Evolutionary conservation across 2,888 invertebrate species (phyloP).

Genomic region (Parnassius orleans): DNA sequence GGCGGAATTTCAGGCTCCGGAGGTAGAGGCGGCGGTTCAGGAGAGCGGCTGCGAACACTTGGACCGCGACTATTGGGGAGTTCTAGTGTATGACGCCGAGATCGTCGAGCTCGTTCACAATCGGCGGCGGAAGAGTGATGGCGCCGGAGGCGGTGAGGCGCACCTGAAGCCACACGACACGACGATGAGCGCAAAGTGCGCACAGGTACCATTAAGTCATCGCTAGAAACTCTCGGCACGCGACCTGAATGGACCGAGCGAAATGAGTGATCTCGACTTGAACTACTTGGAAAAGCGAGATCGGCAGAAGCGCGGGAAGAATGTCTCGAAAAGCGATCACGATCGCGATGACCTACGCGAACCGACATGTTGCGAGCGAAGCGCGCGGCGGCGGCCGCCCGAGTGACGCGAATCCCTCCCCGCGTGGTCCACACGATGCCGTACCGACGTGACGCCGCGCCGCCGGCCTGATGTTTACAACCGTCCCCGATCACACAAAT

Average conservation of each 20-base stretch:
- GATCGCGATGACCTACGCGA: constrained; percentile 72
- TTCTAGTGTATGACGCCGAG: constrained; percentile 70
- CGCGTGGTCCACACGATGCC: constrained; percentile 25
- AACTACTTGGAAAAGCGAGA: constrained; percentile 65
- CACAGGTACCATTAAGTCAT: constrained; percentile 74
- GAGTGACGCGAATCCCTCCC: constrained; percentile 59
- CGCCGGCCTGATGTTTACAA: constrained; percentile 67
- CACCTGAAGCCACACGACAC: constrained; percentile 70
- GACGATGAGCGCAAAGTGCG: constrained; percentile 74
- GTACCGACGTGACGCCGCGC: constrained; percentile 51
- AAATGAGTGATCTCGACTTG: constrained; percentile 70
- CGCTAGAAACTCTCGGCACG: constrained; percentile 71
- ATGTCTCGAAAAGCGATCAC: constrained; percentile 74
- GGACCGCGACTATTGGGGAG: constrained; percentile 70
- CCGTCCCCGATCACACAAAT: constrained; percentile 47
- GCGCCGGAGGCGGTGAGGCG: constrained; percentile 71
- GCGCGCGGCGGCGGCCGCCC: constrained; percentile 76
- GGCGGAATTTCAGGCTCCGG: constrained; percentile 70
- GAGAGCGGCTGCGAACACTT: constrained; percentile 70
- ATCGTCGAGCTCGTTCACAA: constrained; percentile 72
- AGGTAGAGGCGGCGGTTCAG: constrained; percentile 59
- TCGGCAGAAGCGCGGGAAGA: constrained; percentile 77
- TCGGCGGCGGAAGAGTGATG: constrained; percentile 76
- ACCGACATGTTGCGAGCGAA: constrained; percentile 76
- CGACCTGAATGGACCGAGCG: constrained; percentile 74